Base-by-base conservation (phyloP, 1,140 invertebrate genomes). In the Pachypeltis micranthus region DNA sequence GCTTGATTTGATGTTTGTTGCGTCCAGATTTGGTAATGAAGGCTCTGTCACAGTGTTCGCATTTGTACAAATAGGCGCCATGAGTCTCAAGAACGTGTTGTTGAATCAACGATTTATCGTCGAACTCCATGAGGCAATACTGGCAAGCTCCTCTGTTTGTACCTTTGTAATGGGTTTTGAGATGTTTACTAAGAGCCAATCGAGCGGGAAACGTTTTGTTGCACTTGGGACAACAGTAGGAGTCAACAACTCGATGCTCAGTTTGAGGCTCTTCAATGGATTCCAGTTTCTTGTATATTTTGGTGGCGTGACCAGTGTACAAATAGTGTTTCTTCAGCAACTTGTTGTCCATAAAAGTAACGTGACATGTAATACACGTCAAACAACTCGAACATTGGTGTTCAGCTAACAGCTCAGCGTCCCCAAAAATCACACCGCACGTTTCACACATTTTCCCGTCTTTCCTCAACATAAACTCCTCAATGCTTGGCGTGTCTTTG, bases 21-120 rank as follows among this genome's bases (percentile, higher is more conserved):
- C 61, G 25, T 23, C 39, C 51, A 12, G n/a, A 26, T 51, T 59
- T 55, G 16, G 61, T 59, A 21, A 65, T 26, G 25, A 65, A 65
- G 10, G 64, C 44, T 16, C 44, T 25, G 7, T 65, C 64, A 39
- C 64, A 65, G 26, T 65, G 61, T 19, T 61, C 29, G 29, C 64
- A 65, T 55, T 65, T 62, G 39, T 63, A 65, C 7, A 65, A 44
- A 25, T 63, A 61, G 19, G 64, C 64, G 7, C 60, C 58, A 34
- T 65, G 64, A 3, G 39, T 47, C 58, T 65, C 61, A 24, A 65
- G 28, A 29, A 63, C 44, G 44, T 65, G 64, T n/a, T 62, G 60
- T 12, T 63, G 34, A 14, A 65, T 65, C 21, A 54, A 24, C 27
- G 28, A 47, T 44, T 65, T 63, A 25, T 65, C 59, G 7, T 65